Percentiles rank a stretch among this genome's conserved stretches.
These are phyloP conservation scores for Lepeophtheirus nordmannii DNA, from an alignment of 2,888 invertebrate species.

Conservation along the genomic window DNA sequence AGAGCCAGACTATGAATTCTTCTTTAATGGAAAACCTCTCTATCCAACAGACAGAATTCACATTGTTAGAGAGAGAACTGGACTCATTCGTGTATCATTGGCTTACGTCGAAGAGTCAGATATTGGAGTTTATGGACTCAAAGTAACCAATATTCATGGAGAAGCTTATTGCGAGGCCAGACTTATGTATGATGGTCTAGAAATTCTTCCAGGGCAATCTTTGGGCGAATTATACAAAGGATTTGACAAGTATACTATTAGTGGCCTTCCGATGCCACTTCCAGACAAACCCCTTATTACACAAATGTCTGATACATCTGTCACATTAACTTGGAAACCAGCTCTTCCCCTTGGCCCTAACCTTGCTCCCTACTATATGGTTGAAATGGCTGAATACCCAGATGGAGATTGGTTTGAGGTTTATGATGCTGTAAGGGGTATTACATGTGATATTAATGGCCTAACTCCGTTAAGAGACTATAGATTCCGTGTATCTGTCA, in stretches of 20 bases:
- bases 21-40: constrained; percentile 57
- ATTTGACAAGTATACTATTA: constrained; percentile 63
- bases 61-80: constrained; percentile 65
- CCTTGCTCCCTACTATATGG: constrained; percentile 78
- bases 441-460: constrained; percentile 73
- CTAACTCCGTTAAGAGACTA: constrained; percentile 86
- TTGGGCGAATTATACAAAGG: constrained; percentile 59
- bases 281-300: constrained; percentile 72
- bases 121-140: constrained; percentile 65
- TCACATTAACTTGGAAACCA: constrained; percentile 84
- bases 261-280: constrained; percentile 69
- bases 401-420: constrained; percentile 71
- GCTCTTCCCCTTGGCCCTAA: constrained; percentile 72
- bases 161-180: constrained; percentile 62
- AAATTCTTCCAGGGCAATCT: constrained; percentile 27
- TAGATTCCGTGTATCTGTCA: constrained; percentile 83
- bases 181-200: constrained; percentile 57
- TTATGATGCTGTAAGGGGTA: constrained; percentile 51
- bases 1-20: constrained; percentile 75
- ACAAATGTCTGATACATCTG: constrained; percentile 71
- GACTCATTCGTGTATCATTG: constrained; percentile 64
- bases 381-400: constrained; percentile 84
- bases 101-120: constrained; percentile 53
- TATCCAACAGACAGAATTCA: constrained; percentile 58
- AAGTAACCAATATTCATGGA: constrained; percentile 68